phyloP scores from a whole-genome alignment of 2,888 invertebrate species.

The Pheosia tremula region DNA sequence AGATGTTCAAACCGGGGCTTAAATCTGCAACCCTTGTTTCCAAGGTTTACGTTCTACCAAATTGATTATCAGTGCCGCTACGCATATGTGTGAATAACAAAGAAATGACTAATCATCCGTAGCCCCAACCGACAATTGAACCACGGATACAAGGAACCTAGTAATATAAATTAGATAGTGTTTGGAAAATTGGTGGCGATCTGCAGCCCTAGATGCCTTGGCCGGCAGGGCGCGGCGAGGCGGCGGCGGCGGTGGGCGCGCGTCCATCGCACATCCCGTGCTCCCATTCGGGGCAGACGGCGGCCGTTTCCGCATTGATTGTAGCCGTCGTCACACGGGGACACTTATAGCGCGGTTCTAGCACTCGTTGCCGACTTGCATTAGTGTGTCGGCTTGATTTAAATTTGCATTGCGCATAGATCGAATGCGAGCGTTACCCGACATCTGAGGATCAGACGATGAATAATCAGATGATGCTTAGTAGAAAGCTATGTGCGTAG shows the following conservation, averaged over 20 bases:
- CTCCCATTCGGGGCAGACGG: slow-evolving; percentile 72
- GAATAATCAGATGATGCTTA: not conserved
- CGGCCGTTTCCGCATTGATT: slow-evolving; percentile 78
- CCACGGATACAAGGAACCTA: no score
- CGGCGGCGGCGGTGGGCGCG: slow-evolving; percentile 57
- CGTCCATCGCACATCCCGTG: slow-evolving; percentile 63
- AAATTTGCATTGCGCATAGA: slow-evolving; percentile 23
- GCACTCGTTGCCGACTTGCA: slow-evolving; percentile 37
- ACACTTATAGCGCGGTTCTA: slow-evolving; percentile 68
- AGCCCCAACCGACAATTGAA: no score
- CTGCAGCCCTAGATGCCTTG: not conserved
- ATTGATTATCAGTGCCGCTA: no score
- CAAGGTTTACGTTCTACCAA: no score
- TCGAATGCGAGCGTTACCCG: not conserved
- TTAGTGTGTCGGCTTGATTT: slow-evolving; percentile 34
- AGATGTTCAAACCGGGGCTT: no score
- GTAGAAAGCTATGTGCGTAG: not conserved
- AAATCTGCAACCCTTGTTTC: no score
- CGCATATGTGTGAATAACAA: no score
- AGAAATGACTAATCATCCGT: no score
- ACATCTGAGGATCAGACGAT: slow-evolving; percentile 2
- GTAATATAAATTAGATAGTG: not conserved
- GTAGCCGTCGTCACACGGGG: slow-evolving; percentile 70
- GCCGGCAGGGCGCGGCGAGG: slow-evolving; percentile 29
- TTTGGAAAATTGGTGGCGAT: not conserved